Evolutionary conservation across 2,888 invertebrate genomes (phyloP), one percentile per base, ranked within the genome.

Genomic region (Ormyrus pomaceus): DNA sequence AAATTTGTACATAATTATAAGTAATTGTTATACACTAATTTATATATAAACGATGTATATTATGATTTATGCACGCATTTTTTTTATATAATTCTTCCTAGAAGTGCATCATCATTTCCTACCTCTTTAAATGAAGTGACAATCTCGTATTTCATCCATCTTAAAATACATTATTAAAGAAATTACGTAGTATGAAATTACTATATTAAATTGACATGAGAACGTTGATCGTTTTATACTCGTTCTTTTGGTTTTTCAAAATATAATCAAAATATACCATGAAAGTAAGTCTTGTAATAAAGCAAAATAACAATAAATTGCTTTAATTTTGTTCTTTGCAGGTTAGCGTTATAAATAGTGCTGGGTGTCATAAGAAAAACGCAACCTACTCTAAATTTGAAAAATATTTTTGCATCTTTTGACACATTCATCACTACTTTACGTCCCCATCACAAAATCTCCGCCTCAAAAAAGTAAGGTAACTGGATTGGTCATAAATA

Each of bases 351-450:
- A 74, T n/a, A 68, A 71, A 70, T 69, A 72, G 46, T 56, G 56
- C 56, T 68, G 48, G 34, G 74, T 73, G 79, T 13, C 59, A 48
- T 75, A 79, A 59, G 53, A 76, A 80, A 66, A 80, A 76, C 69
- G 77, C 53, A 77, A 76, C 46, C 56, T 80, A 68, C 11, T 61
- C 68, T 80, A 77, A 80, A 62, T 4, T 68, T 72, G 62, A 80
- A 77, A 77, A 80, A 71, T 72, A 66, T 81, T 78, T 81, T 70
- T 78, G 78, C 78, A 78, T 77, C 69, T 68, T 79, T 79, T 79
- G 66, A 74, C 75, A 75, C 77, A 75, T 71, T 77, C 59, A 65
- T 74, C 66, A 68, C 68, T 80, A 51, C 65, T 72, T 80, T 34
- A 69, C 59, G 19, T 75, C 10, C 13, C 19, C 34, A 34, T 13